A percentile compares a stretch with the other conserved stretches of the same genome.
Evolutionary conservation across 2,888 invertebrate genomes (phyloP).

Genomic region (Athalia rosae): DNA sequence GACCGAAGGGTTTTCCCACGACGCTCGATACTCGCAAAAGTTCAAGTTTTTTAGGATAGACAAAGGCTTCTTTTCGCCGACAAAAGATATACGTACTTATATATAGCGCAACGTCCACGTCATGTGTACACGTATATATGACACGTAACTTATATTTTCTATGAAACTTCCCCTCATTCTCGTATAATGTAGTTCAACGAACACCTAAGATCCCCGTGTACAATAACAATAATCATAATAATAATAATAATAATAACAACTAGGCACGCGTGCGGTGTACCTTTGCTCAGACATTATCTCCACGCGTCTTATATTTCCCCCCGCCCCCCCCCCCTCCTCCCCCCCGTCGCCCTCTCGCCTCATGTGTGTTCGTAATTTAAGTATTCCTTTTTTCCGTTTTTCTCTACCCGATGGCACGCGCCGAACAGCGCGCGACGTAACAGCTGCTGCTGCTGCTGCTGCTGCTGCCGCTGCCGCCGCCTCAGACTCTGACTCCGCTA

Average conservation of each 20-base stretch:
- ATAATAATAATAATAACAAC: neutral
- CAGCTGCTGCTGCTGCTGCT: slow-evolving; percentile 63
- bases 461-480: slow-evolving; percentile 63
- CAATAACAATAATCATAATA: neutral
- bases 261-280: slow-evolving; percentile 41
- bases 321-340: neutral
- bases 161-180: too few relatives aligned
- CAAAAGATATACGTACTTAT: too few relatives aligned
- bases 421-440: slow-evolving; percentile 64
- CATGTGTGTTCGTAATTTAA: slow-evolving; percentile 48
- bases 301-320: neutral
- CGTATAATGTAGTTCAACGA: neutral
- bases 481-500: neutral
- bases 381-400: slow-evolving; percentile 43
- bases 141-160: too few relatives aligned
- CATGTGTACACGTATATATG: too few relatives aligned
- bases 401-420: slow-evolving; percentile 73
- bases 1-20: neutral
- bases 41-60: neutral
- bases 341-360: slow-evolving; percentile 12
- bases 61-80: slow-evolving; percentile 36
- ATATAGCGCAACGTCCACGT: slow-evolving; percentile 17
- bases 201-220: slow-evolving; percentile 1
- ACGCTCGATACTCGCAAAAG: neutral
- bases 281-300: slow-evolving; percentile 33